Evolutionary conservation across 1,140 invertebrate genomes (phyloP).

Genomic region (Pissodes strobi): DNA sequence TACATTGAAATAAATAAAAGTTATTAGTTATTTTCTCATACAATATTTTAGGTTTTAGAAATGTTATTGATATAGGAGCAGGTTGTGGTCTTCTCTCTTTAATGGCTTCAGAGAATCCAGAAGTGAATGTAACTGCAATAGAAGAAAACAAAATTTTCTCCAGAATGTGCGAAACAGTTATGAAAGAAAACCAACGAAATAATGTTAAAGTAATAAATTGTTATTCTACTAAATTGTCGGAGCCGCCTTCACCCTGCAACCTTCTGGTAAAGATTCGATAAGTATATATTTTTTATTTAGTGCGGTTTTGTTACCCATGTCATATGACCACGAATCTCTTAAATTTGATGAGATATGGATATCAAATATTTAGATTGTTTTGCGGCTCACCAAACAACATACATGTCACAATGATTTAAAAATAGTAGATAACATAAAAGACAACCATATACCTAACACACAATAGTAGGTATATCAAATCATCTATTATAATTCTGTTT

Average conservation of each 20-base stretch:
- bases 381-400: no score
- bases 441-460: no score
- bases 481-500: no score
- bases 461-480: no score
- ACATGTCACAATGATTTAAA: not conserved
- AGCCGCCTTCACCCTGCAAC: conserved; percentile 63
- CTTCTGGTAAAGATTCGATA: conserved; percentile 55
- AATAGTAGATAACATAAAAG: not conserved
- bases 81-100: conserved; percentile 74
- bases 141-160: conserved; percentile 69
- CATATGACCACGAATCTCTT: no score
- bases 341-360: not conserved
- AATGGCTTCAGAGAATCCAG: conserved; percentile 64
- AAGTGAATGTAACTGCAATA: conserved; percentile 65
- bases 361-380: not conserved
- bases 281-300: not conserved
- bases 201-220: conserved; percentile 59
- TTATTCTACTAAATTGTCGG: conserved; percentile 59
- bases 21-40: no score
- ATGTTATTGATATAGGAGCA: conserved; percentile 74
- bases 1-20: no score
- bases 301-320: not conserved
- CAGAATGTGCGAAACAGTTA: conserved; percentile 63
- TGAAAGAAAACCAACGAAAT: conserved; percentile 62
- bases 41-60: conserved; percentile 58